Conservation (phyloP, 2,113 vertebrate species). For the Scolopax mira region DNA sequence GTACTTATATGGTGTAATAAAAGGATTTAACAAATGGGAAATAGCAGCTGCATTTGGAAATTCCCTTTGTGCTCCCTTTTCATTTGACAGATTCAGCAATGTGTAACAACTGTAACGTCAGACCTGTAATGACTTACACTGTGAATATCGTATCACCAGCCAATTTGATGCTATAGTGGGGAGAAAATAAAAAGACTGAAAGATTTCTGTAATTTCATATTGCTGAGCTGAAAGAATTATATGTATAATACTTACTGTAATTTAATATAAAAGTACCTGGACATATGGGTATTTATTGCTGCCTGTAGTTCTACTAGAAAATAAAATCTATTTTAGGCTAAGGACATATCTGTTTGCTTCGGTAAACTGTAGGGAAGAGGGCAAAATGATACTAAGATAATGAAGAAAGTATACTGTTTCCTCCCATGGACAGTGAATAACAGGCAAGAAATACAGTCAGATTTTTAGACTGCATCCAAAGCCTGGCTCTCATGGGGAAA, state of each 20-base stretch:
- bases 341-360: background rate
- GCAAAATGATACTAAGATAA: background rate
- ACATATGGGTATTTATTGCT: background rate
- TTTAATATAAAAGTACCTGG: background rate
- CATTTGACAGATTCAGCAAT: constrained; percentile 76
- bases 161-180: constrained; percentile 47
- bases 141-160: constrained; percentile 48
- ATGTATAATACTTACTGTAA: background rate
- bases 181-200: constrained; percentile 11
- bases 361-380: background rate
- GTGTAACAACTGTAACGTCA: constrained; percentile 73
- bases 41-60: constrained; percentile 80
- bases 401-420: background rate
- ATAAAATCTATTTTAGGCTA: background rate
- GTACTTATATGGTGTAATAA: constrained; percentile 79
- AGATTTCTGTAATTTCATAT: constrained; percentile 20
- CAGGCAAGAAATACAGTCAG: background rate
- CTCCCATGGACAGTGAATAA: background rate
- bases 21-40: constrained; percentile 80
- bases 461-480: background rate
- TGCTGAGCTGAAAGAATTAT: background rate
- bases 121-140: constrained; percentile 71
- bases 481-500: background rate
- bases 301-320: background rate
- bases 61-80: constrained; percentile 75